Evolutionary conservation across 2,113 vertebrate species (phyloP).

Genomic region (Gorilla gorilla): DNA sequence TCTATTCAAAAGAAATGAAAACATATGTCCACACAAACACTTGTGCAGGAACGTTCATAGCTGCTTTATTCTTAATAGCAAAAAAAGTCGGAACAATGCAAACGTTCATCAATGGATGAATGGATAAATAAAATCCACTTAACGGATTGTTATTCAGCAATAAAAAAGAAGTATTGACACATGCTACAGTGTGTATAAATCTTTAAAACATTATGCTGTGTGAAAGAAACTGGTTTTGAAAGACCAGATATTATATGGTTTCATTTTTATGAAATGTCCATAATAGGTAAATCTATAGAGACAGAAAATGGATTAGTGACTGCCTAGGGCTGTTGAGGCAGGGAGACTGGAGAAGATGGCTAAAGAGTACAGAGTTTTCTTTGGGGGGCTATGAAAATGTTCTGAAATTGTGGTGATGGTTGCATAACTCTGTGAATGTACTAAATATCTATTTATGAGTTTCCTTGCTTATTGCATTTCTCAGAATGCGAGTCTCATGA

Average conservation of each 20-base stretch:
- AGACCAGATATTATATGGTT: not conserved
- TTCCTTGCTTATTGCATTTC: not conserved
- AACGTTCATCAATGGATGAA: not conserved
- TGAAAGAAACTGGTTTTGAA: not conserved
- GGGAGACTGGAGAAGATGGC: not conserved
- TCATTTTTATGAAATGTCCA: not conserved
- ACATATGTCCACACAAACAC: not conserved
- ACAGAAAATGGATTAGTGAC: not conserved
- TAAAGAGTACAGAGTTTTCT: not conserved
- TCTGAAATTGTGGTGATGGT: not conserved
- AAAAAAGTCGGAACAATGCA: not conserved
- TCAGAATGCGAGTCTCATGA: not conserved
- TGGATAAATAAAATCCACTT: not conserved
- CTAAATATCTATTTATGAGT: not conserved
- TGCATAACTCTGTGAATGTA: not conserved
- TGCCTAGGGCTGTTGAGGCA: not conserved
- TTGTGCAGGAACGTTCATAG: not conserved
- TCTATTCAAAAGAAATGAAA: not conserved
- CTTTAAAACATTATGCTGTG: not conserved
- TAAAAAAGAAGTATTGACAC: not conserved
- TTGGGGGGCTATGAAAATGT: not conserved
- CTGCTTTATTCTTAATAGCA: not conserved
- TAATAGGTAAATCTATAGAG: not conserved
- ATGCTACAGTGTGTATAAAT: not conserved
- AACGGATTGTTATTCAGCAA: not conserved